phyloP scores from a whole-genome alignment of 2,888 invertebrate species.

The Drosophila paranaensis region DNA sequence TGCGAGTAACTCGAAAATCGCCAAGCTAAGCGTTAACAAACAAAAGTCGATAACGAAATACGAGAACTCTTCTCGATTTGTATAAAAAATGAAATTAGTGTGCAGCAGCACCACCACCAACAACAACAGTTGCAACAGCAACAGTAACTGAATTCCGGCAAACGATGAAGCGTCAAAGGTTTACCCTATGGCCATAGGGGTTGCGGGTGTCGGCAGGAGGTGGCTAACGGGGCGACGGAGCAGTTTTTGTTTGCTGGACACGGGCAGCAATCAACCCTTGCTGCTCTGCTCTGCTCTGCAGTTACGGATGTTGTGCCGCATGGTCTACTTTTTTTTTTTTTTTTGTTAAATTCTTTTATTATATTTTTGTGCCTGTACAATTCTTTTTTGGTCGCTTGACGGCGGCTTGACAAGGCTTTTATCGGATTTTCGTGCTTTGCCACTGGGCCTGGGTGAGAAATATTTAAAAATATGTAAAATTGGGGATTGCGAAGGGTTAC shows the following conservation, averaged over 20 bases:
- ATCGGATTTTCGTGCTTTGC: slow-evolving; percentile 65
- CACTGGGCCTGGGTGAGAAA: slow-evolving; percentile 48
- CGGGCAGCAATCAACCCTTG: slow-evolving; percentile 65
- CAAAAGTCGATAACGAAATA: slow-evolving; percentile 78
- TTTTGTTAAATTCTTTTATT: slow-evolving; percentile 16
- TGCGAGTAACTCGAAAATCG: slow-evolving; percentile 54
- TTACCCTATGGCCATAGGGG: slow-evolving; percentile 21
- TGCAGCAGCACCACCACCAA: slow-evolving; percentile 32
- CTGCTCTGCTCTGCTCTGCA: slow-evolving; percentile 32
- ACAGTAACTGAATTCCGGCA: slow-evolving; percentile 68
- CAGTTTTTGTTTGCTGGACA: slow-evolving; percentile 27
- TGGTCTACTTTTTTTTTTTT: slow-evolving; percentile 40
- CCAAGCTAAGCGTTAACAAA: slow-evolving; percentile 77
- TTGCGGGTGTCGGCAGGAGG: slow-evolving; percentile 2
- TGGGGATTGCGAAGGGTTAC: slow-evolving; percentile 52
- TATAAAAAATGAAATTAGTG: slow-evolving; percentile 75
- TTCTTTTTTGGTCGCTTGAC: slow-evolving; percentile 29
- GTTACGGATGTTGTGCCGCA: slow-evolving; percentile 43
- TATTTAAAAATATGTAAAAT: slow-evolving; percentile 65
- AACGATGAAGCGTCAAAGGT: slow-evolving; percentile 62
- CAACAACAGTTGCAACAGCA: slow-evolving; percentile 25
- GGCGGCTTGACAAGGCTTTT: slow-evolving; percentile 67
- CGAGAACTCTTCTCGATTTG: slow-evolving; percentile 67
- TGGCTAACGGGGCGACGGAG: slow-evolving; percentile 3
- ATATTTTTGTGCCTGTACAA: slow-evolving; percentile 22